Evolutionary conservation across 64 coral and sea anemone genomes (phyloP), one percentile per base, ranked within the genome.

Genomic region (Stichodactyla helianthus): DNA sequence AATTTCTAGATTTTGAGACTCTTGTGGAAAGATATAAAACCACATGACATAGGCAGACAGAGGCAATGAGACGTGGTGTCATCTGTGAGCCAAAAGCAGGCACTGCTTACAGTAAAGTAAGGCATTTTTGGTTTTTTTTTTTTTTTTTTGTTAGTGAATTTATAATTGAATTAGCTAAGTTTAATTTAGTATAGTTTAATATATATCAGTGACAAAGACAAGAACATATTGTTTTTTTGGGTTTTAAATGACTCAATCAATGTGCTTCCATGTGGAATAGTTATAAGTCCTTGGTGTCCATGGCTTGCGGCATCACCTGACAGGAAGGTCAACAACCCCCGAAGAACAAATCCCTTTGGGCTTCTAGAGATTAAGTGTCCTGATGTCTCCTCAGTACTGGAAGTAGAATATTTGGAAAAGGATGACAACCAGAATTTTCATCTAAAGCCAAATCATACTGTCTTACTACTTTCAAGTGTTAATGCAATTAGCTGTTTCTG

Each of bases 381-480:
- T 79, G 77, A 50, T 3, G 18, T 15, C 14, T 50, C 27, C 10
- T 50, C 77, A 9, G 77, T 79, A 6, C 2, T 6, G 14, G 77
- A 79, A 52, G 77, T 79, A 0, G 7, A 35, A 50, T 79, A 79
- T 79, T 11, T 71, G 27, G 8, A 11, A 7, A 50, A 4, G 31
- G 50, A 51, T 50, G 16, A 52, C 5, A 35, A 79, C 4, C 13
- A 17, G n/a, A 14, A 35, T 50, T 50, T 79, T 52, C 6, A 0
- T 79, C 77, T 79, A 6, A 79, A 79, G 13, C 6, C 6, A 2
- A 79, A 79, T 5, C 77, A 79, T 20, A 51, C 1, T n/a, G n/a
- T n/a, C n/a, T 7, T 79, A 79, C 61, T 89, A 91, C 57, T 31
- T 52, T 79, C 89, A 90, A 28, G 78, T 90, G 6, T 16, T 84